Conservation (phyloP, 2,888 invertebrate genomes). For the Aproaerema taeniolella region DNA sequence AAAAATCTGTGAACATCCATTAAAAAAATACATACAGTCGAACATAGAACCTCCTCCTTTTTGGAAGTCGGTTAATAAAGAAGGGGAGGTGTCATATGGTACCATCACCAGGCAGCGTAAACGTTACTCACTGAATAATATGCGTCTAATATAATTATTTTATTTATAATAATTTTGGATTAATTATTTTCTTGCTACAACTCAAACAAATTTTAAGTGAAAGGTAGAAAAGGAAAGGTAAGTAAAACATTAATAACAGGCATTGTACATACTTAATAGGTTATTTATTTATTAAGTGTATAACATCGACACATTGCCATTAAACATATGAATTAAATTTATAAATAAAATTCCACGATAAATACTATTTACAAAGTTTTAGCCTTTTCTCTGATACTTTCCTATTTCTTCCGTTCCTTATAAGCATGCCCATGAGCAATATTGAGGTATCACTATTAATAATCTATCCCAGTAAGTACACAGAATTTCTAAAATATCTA, state of each 20-base stretch:
- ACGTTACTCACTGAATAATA: no score
- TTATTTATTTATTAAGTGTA: constrained; percentile 64
- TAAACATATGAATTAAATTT: constrained; percentile 58
- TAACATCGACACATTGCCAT: constrained; percentile 74
- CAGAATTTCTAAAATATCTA: constrained; percentile 31
- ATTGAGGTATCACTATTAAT: constrained; percentile 35
- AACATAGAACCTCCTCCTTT: no score
- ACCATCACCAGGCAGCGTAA: no score
- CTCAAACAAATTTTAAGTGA: no score
- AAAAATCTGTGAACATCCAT: no score
- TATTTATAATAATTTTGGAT: no score
- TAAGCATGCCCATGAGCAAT: constrained; percentile 47
- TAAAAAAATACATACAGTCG: no score
- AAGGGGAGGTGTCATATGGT: no score
- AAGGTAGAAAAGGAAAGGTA: not conserved
- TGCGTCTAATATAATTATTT: no score
- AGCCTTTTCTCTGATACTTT: constrained; percentile 40
- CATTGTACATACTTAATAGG: constrained; percentile 41
- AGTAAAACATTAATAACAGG: constrained; percentile 30
- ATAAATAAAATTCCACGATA: constrained; percentile 66
- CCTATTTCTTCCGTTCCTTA: constrained; percentile 23
- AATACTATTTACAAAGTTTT: constrained; percentile 69
- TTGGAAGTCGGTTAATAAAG: no score
- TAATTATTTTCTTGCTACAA: no score
- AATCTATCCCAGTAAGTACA: constrained; percentile 31